phyloP scores from a whole-genome alignment of 1,140 invertebrate genomes.

The Paramacrobiotus metropolitanus region DNA sequence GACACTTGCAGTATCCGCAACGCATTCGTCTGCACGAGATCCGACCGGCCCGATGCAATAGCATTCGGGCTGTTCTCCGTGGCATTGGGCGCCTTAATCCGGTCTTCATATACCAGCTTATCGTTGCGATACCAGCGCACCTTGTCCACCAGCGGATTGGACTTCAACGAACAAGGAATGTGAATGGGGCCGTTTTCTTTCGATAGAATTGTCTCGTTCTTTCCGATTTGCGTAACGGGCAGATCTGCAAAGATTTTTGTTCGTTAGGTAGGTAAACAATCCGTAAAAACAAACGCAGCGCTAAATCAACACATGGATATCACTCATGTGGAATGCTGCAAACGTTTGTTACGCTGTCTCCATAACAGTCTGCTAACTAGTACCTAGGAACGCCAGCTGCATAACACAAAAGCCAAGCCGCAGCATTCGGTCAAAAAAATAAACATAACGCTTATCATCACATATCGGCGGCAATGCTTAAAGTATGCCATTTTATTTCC shows the following conservation, averaged over 20 bases:
- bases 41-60: background rate
- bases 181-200: background rate
- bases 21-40: background rate
- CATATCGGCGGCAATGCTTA: no score
- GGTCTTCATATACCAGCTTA: background rate
- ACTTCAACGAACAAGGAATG: background rate
- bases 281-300: no score
- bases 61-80: background rate
- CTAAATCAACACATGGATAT: no score
- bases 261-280: no score
- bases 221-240: background rate
- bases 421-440: no score
- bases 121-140: constrained; percentile 2
- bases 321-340: no score
- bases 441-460: no score
- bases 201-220: background rate
- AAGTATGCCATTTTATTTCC: no score
- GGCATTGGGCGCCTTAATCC: background rate
- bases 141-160: background rate
- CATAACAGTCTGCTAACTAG: no score
- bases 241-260: background rate
- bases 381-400: no score
- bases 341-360: no score
- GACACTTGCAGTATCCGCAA: constrained; percentile 1
- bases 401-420: no score